Conservation (phyloP, 2,113 vertebrate species). For the Chinchilla lanigera region DNA sequence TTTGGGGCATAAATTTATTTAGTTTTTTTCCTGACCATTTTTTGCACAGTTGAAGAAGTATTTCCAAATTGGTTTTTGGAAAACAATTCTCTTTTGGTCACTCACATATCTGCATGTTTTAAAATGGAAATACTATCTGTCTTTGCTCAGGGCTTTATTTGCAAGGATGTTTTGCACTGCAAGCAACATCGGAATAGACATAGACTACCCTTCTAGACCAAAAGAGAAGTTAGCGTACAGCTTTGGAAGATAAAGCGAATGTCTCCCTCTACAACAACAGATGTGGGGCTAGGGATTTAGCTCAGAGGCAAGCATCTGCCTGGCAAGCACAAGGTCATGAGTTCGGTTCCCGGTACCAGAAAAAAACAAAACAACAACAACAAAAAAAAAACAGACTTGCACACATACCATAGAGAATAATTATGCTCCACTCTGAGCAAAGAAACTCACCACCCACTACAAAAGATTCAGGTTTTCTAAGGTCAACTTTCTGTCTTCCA, state of each 20-base stretch:
- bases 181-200: neutral
- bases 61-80: slow-evolving; percentile 9
- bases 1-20: neutral
- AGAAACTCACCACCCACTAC: neutral
- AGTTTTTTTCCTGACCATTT: slow-evolving; percentile 25
- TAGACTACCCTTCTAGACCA: neutral
- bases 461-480: neutral
- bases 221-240: neutral
- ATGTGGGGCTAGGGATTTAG: too few species aligned
- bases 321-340: too few species aligned
- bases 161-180: neutral
- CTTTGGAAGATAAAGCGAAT: neutral
- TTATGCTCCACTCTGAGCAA: neutral
- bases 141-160: neutral
- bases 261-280: neutral
- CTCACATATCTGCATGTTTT: neutral
- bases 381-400: too few species aligned
- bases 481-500: neutral
- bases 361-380: too few species aligned
- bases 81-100: neutral
- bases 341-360: too few species aligned
- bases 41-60: neutral
- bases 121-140: neutral
- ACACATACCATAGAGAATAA: neutral
- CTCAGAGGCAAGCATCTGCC: too few species aligned